phyloP scores from a whole-genome alignment of 2,113 vertebrate species.

The Elephas maximus region DNA sequence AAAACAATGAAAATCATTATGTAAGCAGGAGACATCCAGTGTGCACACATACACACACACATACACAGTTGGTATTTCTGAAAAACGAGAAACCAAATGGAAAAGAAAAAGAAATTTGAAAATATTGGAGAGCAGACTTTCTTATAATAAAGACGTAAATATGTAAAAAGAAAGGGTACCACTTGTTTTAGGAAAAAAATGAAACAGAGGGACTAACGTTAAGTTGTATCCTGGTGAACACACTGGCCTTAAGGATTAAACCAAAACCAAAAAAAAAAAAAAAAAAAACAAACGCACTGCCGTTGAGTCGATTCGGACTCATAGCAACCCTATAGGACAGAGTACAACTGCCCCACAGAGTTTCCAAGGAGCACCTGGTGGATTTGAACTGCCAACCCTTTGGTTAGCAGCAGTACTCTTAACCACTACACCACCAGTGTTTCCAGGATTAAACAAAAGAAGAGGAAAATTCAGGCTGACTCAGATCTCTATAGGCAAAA shows the following conservation, averaged over 20 bases:
- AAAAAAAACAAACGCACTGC: too few species aligned
- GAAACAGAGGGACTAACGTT: neutral
- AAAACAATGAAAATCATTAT: neutral
- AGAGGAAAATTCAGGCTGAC: neutral
- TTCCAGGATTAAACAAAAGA: neutral
- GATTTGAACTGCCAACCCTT: too few species aligned
- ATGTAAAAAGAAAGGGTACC: neutral
- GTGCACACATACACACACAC: neutral
- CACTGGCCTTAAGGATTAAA: neutral
- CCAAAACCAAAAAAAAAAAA: neutral
- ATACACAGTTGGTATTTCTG: neutral
- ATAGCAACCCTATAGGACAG: too few species aligned
- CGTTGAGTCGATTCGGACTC: too few species aligned
- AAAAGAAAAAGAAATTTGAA: neutral
- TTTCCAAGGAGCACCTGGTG: too few species aligned
- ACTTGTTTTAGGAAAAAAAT: neutral
- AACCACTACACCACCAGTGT: too few species aligned
- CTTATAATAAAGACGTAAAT: neutral
- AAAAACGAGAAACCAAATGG: neutral
- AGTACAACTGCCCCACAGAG: too few species aligned
- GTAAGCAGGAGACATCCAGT: neutral
- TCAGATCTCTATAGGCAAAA: conserved; percentile 34
- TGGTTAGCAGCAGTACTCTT: too few species aligned
- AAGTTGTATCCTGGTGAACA: neutral
- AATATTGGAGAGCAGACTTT: neutral